Conservation (phyloP, 2,888 invertebrate species). For the Dinocampus coccinellae region DNA sequence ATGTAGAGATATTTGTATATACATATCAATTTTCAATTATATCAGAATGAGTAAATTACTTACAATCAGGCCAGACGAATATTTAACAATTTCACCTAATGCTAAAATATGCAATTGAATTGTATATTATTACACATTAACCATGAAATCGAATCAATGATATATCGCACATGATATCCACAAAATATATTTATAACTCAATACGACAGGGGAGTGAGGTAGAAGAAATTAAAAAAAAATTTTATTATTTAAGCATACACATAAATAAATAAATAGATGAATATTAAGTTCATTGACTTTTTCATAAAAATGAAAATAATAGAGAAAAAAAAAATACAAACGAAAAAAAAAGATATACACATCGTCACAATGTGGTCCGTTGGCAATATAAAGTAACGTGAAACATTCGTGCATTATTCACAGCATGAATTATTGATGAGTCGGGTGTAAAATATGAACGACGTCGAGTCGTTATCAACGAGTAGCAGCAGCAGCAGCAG, state of each 20-base stretch:
- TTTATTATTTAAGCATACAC: neutral
- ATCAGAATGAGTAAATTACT: too few species aligned
- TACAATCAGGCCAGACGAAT: too few species aligned
- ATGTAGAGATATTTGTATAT: too few species aligned
- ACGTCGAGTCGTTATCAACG: conserved; percentile 67
- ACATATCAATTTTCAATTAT: too few species aligned
- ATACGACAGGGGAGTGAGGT: too few species aligned
- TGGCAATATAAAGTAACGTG: conserved; percentile 62
- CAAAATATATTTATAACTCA: too few species aligned
- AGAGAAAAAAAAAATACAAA: neutral
- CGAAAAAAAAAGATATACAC: neutral
- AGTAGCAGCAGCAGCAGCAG: conserved; percentile 42
- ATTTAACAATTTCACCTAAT: too few species aligned
- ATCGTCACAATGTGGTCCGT: conserved; percentile 16
- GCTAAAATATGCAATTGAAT: too few species aligned
- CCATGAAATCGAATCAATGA: too few species aligned
- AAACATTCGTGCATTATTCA: conserved; percentile 68
- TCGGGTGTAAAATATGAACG: conserved; percentile 67
- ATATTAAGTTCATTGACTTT: neutral
- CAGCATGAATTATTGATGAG: conserved; percentile 69
- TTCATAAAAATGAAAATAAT: neutral
- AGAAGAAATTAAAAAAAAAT: neutral
- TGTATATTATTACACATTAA: too few species aligned
- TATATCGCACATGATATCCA: too few species aligned
- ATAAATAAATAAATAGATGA: conserved; percentile 29